Conservation (phyloP, 1,140 invertebrate species). For the Zaprionus camerounensis region DNA sequence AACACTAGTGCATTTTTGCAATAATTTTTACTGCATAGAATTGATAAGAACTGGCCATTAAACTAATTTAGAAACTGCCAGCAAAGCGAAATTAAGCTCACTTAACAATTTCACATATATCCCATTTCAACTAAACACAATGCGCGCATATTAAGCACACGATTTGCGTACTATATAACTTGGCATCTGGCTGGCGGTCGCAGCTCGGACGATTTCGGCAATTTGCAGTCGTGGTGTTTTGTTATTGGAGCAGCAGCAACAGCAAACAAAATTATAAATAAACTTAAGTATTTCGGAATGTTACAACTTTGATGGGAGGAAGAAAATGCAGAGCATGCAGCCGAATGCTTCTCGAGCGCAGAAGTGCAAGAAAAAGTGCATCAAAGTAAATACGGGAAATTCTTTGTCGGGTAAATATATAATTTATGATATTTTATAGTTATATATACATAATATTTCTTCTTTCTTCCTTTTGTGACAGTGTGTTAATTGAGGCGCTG, state of each 20-base stretch:
- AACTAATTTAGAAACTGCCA: conserved; percentile 39
- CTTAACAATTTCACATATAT: conserved; percentile 5
- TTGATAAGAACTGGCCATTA: conserved; percentile 46
- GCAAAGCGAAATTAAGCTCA: conserved; percentile 11
- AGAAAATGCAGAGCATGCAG: conserved; percentile 51
- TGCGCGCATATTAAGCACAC: conserved; percentile 13
- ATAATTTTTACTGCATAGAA: conserved; percentile 36
- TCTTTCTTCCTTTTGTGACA: conserved; percentile 12
- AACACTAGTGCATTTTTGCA: conserved; percentile 44
- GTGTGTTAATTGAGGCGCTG: conserved; percentile 46
- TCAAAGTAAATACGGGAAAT: conserved; percentile 8
- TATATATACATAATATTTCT: conserved; percentile 15
- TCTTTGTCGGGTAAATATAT: conserved; percentile 20
- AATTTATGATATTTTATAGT: background rate
- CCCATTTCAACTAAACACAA: conserved; percentile 14
- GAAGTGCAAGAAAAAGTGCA: conserved; percentile 51
- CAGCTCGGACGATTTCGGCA: conserved; percentile 21
- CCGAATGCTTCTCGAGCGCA: conserved; percentile 14
- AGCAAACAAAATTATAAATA: conserved; percentile 75
- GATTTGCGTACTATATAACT: conserved; percentile 14
- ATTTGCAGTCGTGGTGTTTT: conserved; percentile 77
- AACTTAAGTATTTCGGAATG: conserved; percentile 34
- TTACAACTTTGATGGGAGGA: conserved; percentile 23
- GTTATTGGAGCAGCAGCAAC: conserved; percentile 67
- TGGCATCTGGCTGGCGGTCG: conserved; percentile 20